phyloP scores from a whole-genome alignment of 2,888 invertebrate species.

The Tenthredo scrophulariae region DNA sequence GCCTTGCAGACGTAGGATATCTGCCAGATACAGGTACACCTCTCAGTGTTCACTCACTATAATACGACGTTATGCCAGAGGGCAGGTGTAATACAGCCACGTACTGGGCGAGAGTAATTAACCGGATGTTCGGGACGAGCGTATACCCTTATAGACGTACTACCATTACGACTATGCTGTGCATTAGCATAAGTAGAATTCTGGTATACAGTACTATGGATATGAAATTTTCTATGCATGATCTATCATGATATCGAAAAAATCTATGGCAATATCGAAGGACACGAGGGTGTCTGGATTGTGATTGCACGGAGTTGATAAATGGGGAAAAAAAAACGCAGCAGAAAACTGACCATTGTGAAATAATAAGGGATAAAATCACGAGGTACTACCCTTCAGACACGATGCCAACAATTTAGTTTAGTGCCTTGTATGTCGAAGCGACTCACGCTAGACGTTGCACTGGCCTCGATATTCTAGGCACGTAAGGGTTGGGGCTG shows the following conservation, averaged over 20 bases:
- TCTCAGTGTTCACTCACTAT: not conserved
- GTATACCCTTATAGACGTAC: not conserved
- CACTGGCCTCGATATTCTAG: not conserved
- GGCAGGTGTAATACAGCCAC: not conserved
- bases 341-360: not conserved
- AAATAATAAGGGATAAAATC: constrained; percentile 3
- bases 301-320: not conserved
- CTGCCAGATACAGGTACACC: not conserved
- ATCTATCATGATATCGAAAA: not conserved
- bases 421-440: constrained; percentile 5
- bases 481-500: not conserved
- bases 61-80: not conserved
- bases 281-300: not conserved
- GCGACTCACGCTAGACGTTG: not conserved
- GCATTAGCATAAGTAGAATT: not conserved
- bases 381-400: not conserved
- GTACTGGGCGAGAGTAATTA: not conserved
- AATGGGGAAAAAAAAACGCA: not conserved
- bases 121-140: not conserved
- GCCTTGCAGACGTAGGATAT: not conserved
- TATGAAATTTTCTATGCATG: too few relatives aligned
- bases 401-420: constrained; percentile 13
- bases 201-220: too few relatives aligned
- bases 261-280: not conserved
- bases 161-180: not conserved